Percentiles rank a stretch among this genome's conserved stretches.
Evolutionary conservation across 2,888 invertebrate genomes (phyloP).

Genomic region (Drosophila testacea): DNA sequence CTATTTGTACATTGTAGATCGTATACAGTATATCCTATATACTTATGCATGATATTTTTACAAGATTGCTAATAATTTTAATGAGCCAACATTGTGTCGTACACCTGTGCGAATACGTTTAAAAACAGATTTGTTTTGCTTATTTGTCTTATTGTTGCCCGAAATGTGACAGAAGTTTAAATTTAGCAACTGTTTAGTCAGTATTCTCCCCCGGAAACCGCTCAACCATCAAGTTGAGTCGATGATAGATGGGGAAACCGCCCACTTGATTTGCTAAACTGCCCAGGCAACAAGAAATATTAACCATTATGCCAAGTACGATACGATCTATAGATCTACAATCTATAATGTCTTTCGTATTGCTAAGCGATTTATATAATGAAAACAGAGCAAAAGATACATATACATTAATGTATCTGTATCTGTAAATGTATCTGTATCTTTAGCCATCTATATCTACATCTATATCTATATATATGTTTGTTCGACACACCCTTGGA

Average conservation of each 20-base stretch:
- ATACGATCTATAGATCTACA: conserved; percentile 14
- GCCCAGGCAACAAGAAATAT: conserved; percentile 22
- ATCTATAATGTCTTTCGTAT: conserved; percentile 27
- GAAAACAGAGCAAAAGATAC: conserved; percentile 11
- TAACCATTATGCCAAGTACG: conserved; percentile 40
- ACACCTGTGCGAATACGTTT: conserved; percentile 76
- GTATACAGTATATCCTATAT: conserved; percentile 7
- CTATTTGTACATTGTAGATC: conserved; percentile 6
- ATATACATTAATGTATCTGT: not conserved
- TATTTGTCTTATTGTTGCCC: conserved; percentile 24
- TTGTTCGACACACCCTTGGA: conserved; percentile 33
- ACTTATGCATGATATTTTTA: conserved; percentile 28
- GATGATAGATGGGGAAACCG: conserved; percentile 29
- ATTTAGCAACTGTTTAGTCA: conserved; percentile 62
- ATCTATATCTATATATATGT: conserved; percentile 8
- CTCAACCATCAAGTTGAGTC: not conserved
- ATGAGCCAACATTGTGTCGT: conserved; percentile 73
- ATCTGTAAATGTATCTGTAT: not conserved
- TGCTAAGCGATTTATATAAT: conserved; percentile 56
- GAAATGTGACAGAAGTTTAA: conserved; percentile 61
- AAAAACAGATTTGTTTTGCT: conserved; percentile 75
- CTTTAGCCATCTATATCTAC: conserved; percentile 1
- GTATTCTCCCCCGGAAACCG: not conserved
- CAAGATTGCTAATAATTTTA: conserved; percentile 72
- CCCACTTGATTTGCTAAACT: conserved; percentile 44